These are phyloP conservation scores for Nasonovia ribisnigri DNA, from an alignment of 2,888 invertebrate genomes.

Conservation along the genomic window DNA sequence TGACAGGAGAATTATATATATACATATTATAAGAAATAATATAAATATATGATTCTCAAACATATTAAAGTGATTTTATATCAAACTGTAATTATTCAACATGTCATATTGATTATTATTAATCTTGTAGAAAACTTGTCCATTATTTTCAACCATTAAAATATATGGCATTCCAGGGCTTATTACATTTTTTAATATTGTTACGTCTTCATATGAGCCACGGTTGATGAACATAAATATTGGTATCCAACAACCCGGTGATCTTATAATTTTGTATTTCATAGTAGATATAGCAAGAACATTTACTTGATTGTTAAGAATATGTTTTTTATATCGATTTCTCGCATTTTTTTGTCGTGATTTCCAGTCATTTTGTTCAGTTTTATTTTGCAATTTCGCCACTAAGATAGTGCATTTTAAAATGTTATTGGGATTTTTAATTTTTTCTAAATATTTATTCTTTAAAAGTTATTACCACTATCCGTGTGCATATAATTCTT, in stretches of 20 bases:
- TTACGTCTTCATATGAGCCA: background rate
- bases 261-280: constrained; percentile 9
- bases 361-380: background rate
- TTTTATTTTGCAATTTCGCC: background rate
- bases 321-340: background rate
- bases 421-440: background rate
- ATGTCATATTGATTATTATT: background rate
- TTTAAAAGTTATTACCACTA: background rate
- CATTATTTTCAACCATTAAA: background rate
- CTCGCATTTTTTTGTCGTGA: background rate
- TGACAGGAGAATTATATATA: no score
- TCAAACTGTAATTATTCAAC: constrained; percentile 35
- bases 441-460: background rate
- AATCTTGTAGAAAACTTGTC: background rate
- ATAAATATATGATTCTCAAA: background rate
- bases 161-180: background rate
- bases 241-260: constrained; percentile 25
- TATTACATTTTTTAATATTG: background rate
- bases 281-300: background rate
- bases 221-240: constrained; percentile 40
- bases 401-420: background rate
- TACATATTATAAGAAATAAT: no score
- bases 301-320: background rate
- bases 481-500: background rate
- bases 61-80: background rate